Evolutionary conservation across 2,888 invertebrate species (phyloP).

Genomic region (Stratiomys singularior): DNA sequence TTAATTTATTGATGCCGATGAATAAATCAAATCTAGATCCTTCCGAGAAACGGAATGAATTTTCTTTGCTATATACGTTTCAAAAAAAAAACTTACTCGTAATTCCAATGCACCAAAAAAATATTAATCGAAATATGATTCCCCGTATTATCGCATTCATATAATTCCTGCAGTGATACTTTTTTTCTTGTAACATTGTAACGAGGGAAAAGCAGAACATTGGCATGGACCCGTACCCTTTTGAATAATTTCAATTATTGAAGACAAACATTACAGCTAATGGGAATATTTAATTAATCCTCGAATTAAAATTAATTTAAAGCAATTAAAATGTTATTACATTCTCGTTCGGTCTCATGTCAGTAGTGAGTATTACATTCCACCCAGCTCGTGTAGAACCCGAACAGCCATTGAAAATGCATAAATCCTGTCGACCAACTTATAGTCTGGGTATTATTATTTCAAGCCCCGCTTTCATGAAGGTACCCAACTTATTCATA

Average conservation of each 20-base stretch:
- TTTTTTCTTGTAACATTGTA: neutral
- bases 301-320: constrained; percentile 52
- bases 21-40: too few relatives aligned
- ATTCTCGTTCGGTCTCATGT: constrained; percentile 32
- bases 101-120: neutral
- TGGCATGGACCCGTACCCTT: neutral
- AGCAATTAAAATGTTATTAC: constrained; percentile 52
- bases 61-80: too few relatives aligned
- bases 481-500: neutral
- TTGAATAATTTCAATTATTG: constrained; percentile 12
- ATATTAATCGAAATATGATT: neutral
- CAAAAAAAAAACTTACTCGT: neutral
- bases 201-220: neutral
- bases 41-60: too few relatives aligned
- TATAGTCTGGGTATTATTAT: neutral
- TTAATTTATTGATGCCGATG: too few relatives aligned
- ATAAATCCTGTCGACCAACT: neutral
- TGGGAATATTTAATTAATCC: constrained; percentile 51
- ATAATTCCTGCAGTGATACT: neutral
- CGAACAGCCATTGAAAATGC: constrained; percentile 25
- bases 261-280: constrained; percentile 46
- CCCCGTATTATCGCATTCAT: neutral
- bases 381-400: constrained; percentile 15
- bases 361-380: neutral
- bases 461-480: neutral